These are phyloP conservation scores for Orcinus orca DNA, from an alignment of 2,113 vertebrate genomes.

Conservation along the genomic window DNA sequence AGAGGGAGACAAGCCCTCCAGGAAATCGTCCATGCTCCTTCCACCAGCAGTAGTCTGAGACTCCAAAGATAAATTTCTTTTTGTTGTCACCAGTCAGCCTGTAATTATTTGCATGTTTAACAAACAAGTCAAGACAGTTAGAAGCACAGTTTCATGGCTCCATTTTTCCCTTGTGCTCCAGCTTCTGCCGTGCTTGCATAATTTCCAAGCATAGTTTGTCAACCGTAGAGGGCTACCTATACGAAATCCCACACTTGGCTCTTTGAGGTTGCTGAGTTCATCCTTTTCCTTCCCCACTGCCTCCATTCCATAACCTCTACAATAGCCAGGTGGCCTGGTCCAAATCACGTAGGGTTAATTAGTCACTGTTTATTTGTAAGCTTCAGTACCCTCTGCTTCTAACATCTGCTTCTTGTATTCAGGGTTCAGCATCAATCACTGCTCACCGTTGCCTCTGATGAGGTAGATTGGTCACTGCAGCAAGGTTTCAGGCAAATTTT, in stretches of 20 bases:
- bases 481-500: not conserved
- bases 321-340: constrained; percentile 47
- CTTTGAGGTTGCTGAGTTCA: not conserved
- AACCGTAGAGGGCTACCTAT: not conserved
- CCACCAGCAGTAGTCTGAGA: not conserved
- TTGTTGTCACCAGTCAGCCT: not conserved
- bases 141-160: not conserved
- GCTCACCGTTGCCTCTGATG: not conserved
- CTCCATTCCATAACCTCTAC: constrained; percentile 1
- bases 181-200: not conserved
- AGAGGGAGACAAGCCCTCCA: not conserved
- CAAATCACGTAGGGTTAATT: constrained; percentile 40
- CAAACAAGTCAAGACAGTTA: not conserved
- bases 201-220: not conserved
- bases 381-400: not conserved
- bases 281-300: not conserved
- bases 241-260: not conserved
- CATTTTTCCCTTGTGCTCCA: not conserved
- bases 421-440: constrained; percentile 38
- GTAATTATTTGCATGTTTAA: not conserved
- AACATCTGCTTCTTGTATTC: constrained; percentile 54
- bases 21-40: not conserved
- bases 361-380: constrained; percentile 59
- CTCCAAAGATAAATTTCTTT: not conserved
- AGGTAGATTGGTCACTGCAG: not conserved